A percentile compares a stretch with the other conserved stretches of the same genome.
These are phyloP conservation scores for Drosophila vallismaia DNA, from an alignment of 2,888 invertebrate genomes.

Conservation along the genomic window DNA sequence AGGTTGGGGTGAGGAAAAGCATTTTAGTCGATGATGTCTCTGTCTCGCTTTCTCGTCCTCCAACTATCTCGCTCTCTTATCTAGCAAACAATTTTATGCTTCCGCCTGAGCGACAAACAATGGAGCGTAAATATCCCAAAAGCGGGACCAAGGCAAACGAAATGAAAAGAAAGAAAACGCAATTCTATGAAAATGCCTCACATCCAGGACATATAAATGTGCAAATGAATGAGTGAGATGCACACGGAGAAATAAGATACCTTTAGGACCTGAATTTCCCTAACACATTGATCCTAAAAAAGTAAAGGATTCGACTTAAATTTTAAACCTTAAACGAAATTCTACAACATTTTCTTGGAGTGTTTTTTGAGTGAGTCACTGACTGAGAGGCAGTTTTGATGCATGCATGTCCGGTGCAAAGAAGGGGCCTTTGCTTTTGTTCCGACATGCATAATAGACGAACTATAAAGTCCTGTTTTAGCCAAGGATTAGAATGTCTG, in stretches of 20 bases:
- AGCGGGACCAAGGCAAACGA: constrained; percentile 66
- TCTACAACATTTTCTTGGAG: constrained; percentile 15
- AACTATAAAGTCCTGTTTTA: neutral
- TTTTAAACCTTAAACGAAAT: too few relatives aligned
- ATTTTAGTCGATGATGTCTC: constrained; percentile 67
- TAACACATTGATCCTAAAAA: too few relatives aligned
- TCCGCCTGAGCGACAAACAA: constrained; percentile 80
- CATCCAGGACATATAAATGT: constrained; percentile 57
- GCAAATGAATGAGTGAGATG: constrained; percentile 58
- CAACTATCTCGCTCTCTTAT: constrained; percentile 61
- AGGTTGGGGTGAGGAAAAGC: constrained; percentile 62
- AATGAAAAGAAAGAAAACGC: constrained; percentile 38
- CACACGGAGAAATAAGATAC: too few relatives aligned
- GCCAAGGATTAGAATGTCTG: constrained; percentile 25
- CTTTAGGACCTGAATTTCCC: too few relatives aligned
- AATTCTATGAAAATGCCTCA: constrained; percentile 43
- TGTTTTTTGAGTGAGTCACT: constrained; percentile 30
- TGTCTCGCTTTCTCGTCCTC: constrained; percentile 29
- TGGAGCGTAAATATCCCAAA: constrained; percentile 79
- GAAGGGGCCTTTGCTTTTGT: constrained; percentile 60
- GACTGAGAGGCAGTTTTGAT: constrained; percentile 54
- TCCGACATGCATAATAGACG: constrained; percentile 46
- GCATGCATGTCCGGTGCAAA: constrained; percentile 74
- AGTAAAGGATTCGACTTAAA: too few relatives aligned
- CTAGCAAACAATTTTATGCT: constrained; percentile 79